Percentiles rank a stretch among this genome's conserved stretches.
Evolutionary conservation across 2,888 invertebrate species (phyloP).

Genomic region (Drosophila neonasuta): DNA sequence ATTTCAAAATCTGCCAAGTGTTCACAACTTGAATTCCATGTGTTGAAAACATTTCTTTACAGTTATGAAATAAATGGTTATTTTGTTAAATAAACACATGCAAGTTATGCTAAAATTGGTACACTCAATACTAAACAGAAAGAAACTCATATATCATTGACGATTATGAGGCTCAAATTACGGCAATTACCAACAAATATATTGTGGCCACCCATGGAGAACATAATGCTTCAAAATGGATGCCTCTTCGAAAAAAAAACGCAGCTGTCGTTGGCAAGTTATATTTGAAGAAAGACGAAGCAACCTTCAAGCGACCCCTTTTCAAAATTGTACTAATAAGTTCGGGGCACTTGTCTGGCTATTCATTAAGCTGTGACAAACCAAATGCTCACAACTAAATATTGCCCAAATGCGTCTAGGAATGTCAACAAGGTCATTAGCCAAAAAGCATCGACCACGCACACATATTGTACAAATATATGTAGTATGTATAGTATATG

Average conservation of each 20-base stretch:
- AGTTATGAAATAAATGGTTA: neutral
- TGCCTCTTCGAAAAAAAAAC: neutral
- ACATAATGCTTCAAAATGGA: slow-evolving; percentile 4
- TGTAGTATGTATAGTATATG: neutral
- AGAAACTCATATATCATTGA: slow-evolving; percentile 29
- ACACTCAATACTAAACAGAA: neutral
- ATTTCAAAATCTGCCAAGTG: neutral
- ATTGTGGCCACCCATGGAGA: slow-evolving; percentile 39
- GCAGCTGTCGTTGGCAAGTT: neutral
- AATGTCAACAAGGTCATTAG: slow-evolving; percentile 59
- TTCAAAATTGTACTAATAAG: slow-evolving; percentile 22
- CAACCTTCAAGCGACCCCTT: slow-evolving; percentile 49
- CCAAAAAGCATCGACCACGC: slow-evolving; percentile 25
- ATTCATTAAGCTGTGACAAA: slow-evolving; percentile 52
- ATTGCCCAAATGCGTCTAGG: slow-evolving; percentile 27
- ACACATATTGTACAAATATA: neutral
- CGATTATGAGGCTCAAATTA: slow-evolving; percentile 38
- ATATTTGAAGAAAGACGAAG: slow-evolving; percentile 8
- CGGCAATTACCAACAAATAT: slow-evolving; percentile 47
- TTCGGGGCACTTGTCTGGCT: slow-evolving; percentile 47
- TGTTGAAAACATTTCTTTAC: neutral
- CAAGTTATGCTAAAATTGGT: neutral
- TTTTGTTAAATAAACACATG: neutral
- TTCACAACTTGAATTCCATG: neutral
- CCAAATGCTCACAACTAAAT: slow-evolving; percentile 45